Evolutionary conservation across 1,140 invertebrate genomes (phyloP), one percentile per base, ranked within the genome.

Genomic region (Drosophila ogumai): DNA sequence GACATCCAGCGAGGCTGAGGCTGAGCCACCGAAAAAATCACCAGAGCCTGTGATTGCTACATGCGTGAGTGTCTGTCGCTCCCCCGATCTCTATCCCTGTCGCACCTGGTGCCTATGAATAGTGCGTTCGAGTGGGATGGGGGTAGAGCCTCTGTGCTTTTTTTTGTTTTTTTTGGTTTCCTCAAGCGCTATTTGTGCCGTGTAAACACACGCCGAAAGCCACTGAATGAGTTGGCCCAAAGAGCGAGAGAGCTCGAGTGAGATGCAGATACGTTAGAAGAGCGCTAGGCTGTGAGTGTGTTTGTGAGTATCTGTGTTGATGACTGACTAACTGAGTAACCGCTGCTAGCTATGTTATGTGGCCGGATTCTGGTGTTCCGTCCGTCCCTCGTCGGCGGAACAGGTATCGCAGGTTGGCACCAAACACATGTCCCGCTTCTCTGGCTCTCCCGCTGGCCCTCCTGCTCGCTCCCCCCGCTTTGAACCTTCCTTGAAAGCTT

Each of bases 391-490:
- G 78, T 78, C 80, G 75, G 84, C 77, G 80, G 84, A 87, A 87
- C 84, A 87, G 84, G 84, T 87, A 87, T 87, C 84, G 84, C 84
- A 87, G 85, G 84, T 87, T 87, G 84, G 84, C 85, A 88, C 84
- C 77, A 88, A 87, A 84, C 84, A 87, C 85, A 90, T 87, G 85
- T 87, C 64, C 63, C 76, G 54, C 71, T 25, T 22, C 46, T 44
- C 28, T 19, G n/a, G 19, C 44, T 25, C 44, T 25, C 43, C 52
- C 15, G 13, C 41, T 65, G 10, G 54, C 44, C n/a, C 61, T 40
- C 46, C 50, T 47, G 34, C 65, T 12, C 41, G 8, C 52, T 31
- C 19, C 57, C 46, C 72, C 40, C 49, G 44, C 41, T n/a, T 22
- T 40, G 41, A 13, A 38, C 56, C 60, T 55, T 79, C 67, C 63